Evolutionary conservation across 2,797 vertebrate genomes (phyloP).

Genomic region (Aulostomus chinensis): DNA sequence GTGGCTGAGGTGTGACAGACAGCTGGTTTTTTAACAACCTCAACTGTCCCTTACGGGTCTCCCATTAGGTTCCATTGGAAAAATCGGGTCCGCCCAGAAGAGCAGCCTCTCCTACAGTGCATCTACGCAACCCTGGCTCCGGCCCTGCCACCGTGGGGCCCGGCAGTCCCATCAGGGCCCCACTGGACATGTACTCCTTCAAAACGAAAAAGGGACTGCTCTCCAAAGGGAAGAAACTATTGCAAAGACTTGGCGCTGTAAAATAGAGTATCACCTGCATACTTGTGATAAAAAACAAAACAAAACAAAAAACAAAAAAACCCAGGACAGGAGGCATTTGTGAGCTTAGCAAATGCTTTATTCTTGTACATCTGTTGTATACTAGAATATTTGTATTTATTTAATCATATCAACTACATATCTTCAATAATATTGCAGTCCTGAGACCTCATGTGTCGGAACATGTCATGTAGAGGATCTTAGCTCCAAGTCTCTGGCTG

Average conservation of each 20-base stretch:
- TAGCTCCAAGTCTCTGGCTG: slow-evolving; percentile 45
- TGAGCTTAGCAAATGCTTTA: slow-evolving; percentile 65
- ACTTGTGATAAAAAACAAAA: too few species aligned
- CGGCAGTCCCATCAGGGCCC: slow-evolving; percentile 86
- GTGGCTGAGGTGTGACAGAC: slow-evolving; percentile 70
- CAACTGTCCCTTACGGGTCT: slow-evolving; percentile 86
- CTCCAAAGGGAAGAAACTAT: slow-evolving; percentile 95
- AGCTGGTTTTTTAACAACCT: slow-evolving; percentile 77
- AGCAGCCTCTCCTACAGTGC: slow-evolving; percentile 88
- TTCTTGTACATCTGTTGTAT: slow-evolving; percentile 71
- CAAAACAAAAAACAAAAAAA: slow-evolving; percentile 31
- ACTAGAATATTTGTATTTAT: slow-evolving; percentile 68
- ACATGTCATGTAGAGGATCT: slow-evolving; percentile 28
- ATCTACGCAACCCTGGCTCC: slow-evolving; percentile 85
- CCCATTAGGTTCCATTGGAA: slow-evolving; percentile 95
- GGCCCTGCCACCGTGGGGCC: slow-evolving; percentile 87
- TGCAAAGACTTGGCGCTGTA: slow-evolving; percentile 92
- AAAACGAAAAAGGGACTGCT: slow-evolving; percentile 96
- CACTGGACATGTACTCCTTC: slow-evolving; percentile 87
- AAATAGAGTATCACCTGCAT: slow-evolving; percentile 83
- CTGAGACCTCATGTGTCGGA: slow-evolving; percentile 34
- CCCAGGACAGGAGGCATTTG: slow-evolving; percentile 79
- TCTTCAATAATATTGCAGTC: slow-evolving; percentile 57
- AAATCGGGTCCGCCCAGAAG: slow-evolving; percentile 90
- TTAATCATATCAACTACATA: slow-evolving; percentile 49